Base-by-base conservation (phyloP, 2,888 invertebrate species). In the Polymixis flavicincta region DNA sequence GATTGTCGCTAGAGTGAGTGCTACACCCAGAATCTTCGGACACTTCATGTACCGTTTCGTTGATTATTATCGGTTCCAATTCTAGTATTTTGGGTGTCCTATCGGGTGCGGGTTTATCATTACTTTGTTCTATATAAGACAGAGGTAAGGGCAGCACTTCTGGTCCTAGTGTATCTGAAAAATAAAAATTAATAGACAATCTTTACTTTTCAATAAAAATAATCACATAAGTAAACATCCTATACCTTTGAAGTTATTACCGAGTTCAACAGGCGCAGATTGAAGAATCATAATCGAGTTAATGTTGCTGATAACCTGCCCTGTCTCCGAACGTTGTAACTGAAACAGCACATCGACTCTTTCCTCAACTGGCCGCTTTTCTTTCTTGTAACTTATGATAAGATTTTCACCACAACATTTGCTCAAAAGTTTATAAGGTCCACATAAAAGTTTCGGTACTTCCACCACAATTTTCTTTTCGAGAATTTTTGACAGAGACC, bases 391-490 rank as follows among this genome's bases (percentile, higher is more conserved):
- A 74, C 92, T 92, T 57, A 95, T 92, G 17, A 94, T 88, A 22
- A 95, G 80, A 80, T 94, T 95, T 60, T 94, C 93, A 14, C 89
- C 89, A 73, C 88, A 90, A 37, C 87, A 89, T 83, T 94, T 92
- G 72, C 92, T 93, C 64, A 94, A 91, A 55, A 95, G 80, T 74
- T 88, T 92, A 59, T 91, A 94, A 1, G 95, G 91, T 7, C 94
- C 94, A 65, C 90, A 90, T 63, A 96, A 90, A 55, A 93, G 68
- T 85, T 94, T 95, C 0, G 96, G 96, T 22, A 96, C 89, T 89
- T 95, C 93, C 14, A 96, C 78, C 9, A 94, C 85, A 57, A 96
- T 93, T 90, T 92, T 94, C 86, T 95, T 95, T 83, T 95, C 94
- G 28, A 96, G 88, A 78, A 95, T 93, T 87, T 94, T 96, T 1